Base-by-base conservation (phyloP, 2,888 invertebrate genomes). In the Acanthacorydalis orientalis region DNA sequence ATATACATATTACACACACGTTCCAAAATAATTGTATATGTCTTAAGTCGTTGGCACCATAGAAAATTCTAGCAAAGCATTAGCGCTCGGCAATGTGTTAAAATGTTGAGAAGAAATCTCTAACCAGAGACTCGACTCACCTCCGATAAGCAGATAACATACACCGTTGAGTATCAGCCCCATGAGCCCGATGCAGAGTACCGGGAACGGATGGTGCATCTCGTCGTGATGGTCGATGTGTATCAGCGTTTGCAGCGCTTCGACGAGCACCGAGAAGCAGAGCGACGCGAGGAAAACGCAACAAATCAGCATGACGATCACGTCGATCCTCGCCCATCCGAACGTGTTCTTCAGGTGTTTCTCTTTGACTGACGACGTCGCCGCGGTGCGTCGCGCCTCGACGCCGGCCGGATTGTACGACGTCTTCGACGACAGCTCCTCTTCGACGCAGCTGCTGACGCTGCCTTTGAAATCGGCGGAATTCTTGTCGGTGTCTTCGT, bases 301-400 rank as follows among this genome's bases (percentile, higher is more conserved):
- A 45, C 85, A 83, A 3, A 84, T 78, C 40, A 90, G 67, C 69
- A 86, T 80, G 39, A 84, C 82, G 7, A 90, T 72, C n/a, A 91
- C 83, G 57, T 91, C 89, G 46, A 90, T 83, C 52, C 91, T 76
- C 3, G 89, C 85, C 91, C 91, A 91, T 8, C 91, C 91, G 57
- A 92, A 92, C 0, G 91, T 92, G 63, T 90, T 91, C 51, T 82
- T 80, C 49, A 90, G 69, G 52, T 72, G 71, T 4, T 64, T 75
- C 55, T 60, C 73, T 57, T 60, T 16, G 14, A 23, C n/a, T 10
- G 41, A 10, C n/a, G 41, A 42, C n/a, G 38, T 38, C 7, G 38
- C 38, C 7, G 38, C 38, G 38, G 7, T 14, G 12, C 12, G 7
- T 12, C 1, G 11, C 14, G 38, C 12, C 2, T n/a, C 12, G 12